Evolutionary conservation across 2,113 vertebrate species (phyloP).

Genomic region (Cyanocitta stelleri): DNA sequence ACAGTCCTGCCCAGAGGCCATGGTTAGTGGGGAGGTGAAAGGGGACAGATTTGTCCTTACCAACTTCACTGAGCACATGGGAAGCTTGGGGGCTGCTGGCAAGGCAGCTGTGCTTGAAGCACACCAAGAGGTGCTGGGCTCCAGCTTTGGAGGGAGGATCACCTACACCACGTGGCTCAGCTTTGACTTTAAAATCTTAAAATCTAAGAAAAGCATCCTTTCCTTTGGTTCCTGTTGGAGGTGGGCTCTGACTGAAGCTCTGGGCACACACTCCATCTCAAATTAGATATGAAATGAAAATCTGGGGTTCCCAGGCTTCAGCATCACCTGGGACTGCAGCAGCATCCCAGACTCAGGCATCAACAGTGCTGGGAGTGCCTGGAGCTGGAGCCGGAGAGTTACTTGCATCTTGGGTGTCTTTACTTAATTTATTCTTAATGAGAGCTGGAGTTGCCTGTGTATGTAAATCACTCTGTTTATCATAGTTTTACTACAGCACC

Average conservation of each 20-base stretch:
- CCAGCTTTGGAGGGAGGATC: not conserved
- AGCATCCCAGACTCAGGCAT: not conserved
- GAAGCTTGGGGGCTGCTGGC: not conserved
- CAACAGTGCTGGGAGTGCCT: not conserved
- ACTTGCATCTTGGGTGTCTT: not conserved
- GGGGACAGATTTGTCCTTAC: not conserved
- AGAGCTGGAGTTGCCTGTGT: not conserved
- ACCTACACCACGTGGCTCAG: not conserved
- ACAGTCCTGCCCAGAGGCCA: not conserved
- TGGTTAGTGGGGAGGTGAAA: not conserved
- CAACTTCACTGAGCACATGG: accelerated
- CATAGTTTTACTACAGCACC: not conserved
- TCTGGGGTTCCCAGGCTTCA: not conserved
- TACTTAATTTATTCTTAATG: conserved; percentile 2
- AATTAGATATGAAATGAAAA: not conserved
- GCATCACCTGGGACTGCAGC: not conserved
- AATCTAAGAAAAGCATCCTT: not conserved
- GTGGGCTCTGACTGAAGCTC: not conserved
- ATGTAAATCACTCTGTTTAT: not conserved
- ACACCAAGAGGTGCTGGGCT: accelerated
- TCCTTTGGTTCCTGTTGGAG: not conserved
- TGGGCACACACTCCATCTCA: not conserved
- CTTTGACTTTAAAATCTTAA: not conserved
- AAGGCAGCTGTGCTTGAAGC: not conserved
- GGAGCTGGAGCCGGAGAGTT: not conserved